Percentiles rank a stretch among this genome's conserved stretches.
Evolutionary conservation across 2,113 vertebrate species (phyloP).

Genomic region (Tautogolabrus adspersus): DNA sequence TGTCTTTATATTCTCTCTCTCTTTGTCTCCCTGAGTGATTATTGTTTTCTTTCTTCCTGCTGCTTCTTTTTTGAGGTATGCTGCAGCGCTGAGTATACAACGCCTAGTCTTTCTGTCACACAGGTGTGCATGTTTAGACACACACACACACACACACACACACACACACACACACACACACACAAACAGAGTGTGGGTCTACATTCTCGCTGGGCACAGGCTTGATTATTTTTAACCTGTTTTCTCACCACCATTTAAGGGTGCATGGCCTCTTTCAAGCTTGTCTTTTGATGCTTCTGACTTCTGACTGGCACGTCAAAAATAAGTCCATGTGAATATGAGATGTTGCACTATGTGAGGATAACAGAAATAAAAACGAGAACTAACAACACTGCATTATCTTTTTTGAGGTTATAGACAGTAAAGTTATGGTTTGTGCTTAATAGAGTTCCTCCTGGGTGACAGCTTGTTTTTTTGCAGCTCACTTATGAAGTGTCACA

Average conservation of each 20-base stretch:
- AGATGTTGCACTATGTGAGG: not conserved
- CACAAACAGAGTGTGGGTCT: not conserved
- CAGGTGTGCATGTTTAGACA: conserved; percentile 48
- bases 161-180: not conserved
- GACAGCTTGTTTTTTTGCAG: conserved; percentile 14
- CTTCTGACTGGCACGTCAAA: conserved; percentile 13
- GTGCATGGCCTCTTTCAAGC: conserved; percentile 26
- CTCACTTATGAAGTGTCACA: conserved; percentile 15
- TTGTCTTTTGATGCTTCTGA: conserved; percentile 35
- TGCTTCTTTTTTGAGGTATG: conserved; percentile 36
- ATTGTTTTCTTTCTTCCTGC: conserved; percentile 62
- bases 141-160: not conserved
- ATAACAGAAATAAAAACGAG: conserved; percentile 26
- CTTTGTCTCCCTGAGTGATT: conserved; percentile 51
- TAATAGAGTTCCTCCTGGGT: conserved; percentile 22
- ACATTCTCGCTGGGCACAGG: conserved; percentile 35
- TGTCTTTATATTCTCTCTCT: conserved; percentile 38
- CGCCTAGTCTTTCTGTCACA: conserved; percentile 21
- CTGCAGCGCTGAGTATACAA: not conserved
- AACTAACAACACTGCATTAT: conserved; percentile 7
- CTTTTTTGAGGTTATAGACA: conserved; percentile 6
- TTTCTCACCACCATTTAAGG: conserved; percentile 19
- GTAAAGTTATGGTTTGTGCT: conserved; percentile 32
- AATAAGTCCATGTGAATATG: not conserved
- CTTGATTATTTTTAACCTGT: conserved; percentile 71